Evolutionary conservation across 2,888 invertebrate genomes (phyloP), one percentile per base, ranked within the genome.

Genomic region (Syrista parreyssii): DNA sequence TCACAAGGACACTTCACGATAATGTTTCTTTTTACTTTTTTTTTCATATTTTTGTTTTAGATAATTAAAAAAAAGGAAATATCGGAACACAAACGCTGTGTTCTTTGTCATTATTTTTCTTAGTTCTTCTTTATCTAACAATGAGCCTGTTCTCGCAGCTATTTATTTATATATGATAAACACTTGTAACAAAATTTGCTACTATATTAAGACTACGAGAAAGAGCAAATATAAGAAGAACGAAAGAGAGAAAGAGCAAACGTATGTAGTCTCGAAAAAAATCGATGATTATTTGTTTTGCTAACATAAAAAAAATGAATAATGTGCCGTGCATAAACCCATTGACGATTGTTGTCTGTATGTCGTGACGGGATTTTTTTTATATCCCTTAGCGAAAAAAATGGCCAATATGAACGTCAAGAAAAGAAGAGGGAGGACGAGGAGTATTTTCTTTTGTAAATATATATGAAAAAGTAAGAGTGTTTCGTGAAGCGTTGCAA

Each of bases 141-240:
- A 74, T 34, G 74, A 30, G 23, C 55, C 73, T 55, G 79, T 81
- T 79, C 83, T 86, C 80, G 83, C 86, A 85, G 81, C 84, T 88
- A 86, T 88, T 88, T 88, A 88, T 88, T 88, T 87, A 82, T 86
- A 85, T 79, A 82, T 79, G 76, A 80, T 81, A 82, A 84, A 79
- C 76, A 75, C 75, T 83, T 83, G 74, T 80, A 83, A 71, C 32
- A 71, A 31, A 55, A 55, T 55, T 55, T 55, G 55, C 55, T 55
- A 55, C 55, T 55, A 55, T 23, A 23, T 55, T 55, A 55, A 71
- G 71, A 33, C 33, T 32, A 71, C 30, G 71, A 30, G 30, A 71
- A 32, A 33, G 33, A 30, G 6, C 6, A 71, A 71, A 15, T 9
- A 71, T 32, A 3, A 71, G 30, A 32, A n/a, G 71, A 71, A 15